A percentile compares a stretch with the other conserved stretches of the same genome.
These are phyloP conservation scores for Bambusicola thoracicus DNA, from an alignment of 2,113 vertebrate genomes.

Conservation along the genomic window DNA sequence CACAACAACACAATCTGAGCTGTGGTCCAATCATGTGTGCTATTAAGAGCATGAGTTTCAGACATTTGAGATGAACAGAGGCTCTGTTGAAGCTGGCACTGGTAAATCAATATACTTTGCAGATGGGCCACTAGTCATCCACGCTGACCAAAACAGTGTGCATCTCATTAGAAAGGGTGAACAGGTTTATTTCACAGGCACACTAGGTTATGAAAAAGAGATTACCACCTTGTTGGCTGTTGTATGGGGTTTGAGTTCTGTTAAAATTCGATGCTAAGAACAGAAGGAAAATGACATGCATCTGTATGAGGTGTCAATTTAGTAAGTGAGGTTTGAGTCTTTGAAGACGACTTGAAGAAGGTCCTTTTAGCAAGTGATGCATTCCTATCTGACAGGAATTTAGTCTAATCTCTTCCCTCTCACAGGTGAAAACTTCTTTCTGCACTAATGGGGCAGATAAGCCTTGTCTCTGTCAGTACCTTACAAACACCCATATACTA, in stretches of 20 bases:
- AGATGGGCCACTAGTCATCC: background rate
- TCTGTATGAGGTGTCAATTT: background rate
- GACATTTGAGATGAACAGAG: background rate
- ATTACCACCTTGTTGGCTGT: background rate
- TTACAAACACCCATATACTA: background rate
- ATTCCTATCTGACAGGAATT: background rate
- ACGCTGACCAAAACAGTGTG: background rate
- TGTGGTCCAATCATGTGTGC: fast-evolving
- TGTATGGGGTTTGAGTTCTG: background rate
- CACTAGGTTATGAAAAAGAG: background rate
- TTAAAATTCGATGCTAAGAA: background rate
- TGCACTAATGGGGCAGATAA: background rate
- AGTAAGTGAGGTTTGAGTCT: background rate
- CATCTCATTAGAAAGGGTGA: background rate
- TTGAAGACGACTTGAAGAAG: background rate
- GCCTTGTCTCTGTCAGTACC: background rate
- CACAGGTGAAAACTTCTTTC: background rate
- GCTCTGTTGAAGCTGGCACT: background rate
- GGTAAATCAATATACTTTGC: background rate
- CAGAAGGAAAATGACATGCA: background rate
- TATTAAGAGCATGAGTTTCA: background rate
- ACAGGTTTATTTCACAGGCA: background rate
- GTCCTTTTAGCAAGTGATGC: background rate
- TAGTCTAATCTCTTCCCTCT: background rate
- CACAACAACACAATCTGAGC: background rate